Evolutionary conservation across 2,113 vertebrate species (phyloP).

Genomic region (Charina bottae): DNA sequence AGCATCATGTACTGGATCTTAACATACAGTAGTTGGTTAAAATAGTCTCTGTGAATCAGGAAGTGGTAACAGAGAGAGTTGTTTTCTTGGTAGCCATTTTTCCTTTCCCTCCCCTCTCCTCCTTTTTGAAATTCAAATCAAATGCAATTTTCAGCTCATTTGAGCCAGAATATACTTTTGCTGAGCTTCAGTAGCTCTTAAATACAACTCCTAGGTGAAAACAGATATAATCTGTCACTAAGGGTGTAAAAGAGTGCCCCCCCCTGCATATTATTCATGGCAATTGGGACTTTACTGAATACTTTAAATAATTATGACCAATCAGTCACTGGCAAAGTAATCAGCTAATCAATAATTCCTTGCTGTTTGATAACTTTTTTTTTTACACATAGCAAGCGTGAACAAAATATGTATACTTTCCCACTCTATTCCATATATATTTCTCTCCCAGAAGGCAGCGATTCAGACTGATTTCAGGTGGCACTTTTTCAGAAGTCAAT

Average conservation of each 20-base stretch:
- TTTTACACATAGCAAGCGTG: neutral
- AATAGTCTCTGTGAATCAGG: slow-evolving; percentile 56
- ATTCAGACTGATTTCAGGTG: neutral
- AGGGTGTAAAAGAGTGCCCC: slow-evolving; percentile 68
- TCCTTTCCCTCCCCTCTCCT: slow-evolving; percentile 51
- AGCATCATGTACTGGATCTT: slow-evolving; percentile 62
- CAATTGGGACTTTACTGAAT: slow-evolving; percentile 66
- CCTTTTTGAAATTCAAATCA: slow-evolving; percentile 88
- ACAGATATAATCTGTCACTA: slow-evolving; percentile 85
- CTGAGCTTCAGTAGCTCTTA: slow-evolving; percentile 84
- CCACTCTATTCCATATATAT: neutral
- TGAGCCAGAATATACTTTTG: slow-evolving; percentile 86
- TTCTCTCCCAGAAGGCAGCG: neutral
- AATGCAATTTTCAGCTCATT: slow-evolving; percentile 89
- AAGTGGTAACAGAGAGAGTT: slow-evolving; percentile 67
- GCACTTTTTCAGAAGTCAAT: neutral
- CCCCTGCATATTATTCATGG: slow-evolving; percentile 70
- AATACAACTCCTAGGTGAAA: slow-evolving; percentile 81
- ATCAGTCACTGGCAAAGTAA: slow-evolving; percentile 73
- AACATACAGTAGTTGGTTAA: slow-evolving; percentile 54
- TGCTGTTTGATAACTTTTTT: slow-evolving; percentile 38
- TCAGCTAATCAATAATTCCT: slow-evolving; percentile 76
- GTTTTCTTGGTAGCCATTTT: slow-evolving; percentile 60
- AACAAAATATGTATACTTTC: neutral
- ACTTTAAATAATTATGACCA: slow-evolving; percentile 73